Percentiles rank a stretch among this genome's conserved stretches.
These are phyloP conservation scores for Solenopsis invicta DNA, from an alignment of 1,140 invertebrate species.

Conservation along the genomic window DNA sequence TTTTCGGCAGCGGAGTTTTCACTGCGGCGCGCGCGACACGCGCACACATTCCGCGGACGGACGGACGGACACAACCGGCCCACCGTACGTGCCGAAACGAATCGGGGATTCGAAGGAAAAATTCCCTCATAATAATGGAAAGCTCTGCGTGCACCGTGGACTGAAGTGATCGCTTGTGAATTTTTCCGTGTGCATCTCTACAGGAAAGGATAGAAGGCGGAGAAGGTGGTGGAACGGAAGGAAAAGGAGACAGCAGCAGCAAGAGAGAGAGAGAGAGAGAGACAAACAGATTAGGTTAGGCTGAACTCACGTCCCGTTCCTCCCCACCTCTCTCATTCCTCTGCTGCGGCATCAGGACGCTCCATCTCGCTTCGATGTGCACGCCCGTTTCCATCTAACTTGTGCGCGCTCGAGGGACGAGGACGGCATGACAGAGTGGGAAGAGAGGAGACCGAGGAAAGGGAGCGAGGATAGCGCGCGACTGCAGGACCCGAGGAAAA, in stretches of 20 bases:
- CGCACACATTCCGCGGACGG: conserved; percentile 37
- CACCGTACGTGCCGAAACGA: conserved; percentile 30
- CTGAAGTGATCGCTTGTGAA: conserved; percentile 48
- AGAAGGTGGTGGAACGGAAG: conserved; percentile 46
- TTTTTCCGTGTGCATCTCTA: conserved; percentile 39
- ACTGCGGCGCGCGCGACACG: conserved; percentile 57
- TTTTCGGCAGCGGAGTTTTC: conserved; percentile 72
- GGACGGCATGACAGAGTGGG: conserved; percentile 46
- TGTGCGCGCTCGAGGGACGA: conserved; percentile 56
- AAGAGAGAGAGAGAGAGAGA: conserved; percentile 61
- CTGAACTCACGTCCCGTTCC: conserved; percentile 68
- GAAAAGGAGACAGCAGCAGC: conserved; percentile 40
- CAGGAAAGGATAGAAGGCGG: conserved; percentile 19
- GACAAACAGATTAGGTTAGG: conserved; percentile 74
- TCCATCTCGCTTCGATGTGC: conserved; percentile 43
- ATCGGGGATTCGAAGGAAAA: conserved; percentile 34
- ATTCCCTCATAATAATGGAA: conserved; percentile 69
- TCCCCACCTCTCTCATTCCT: conserved; percentile 26
- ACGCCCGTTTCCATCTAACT: conserved; percentile 52
- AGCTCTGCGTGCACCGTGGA: conserved; percentile 57
- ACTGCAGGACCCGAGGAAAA: conserved; percentile 68
- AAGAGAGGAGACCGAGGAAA: conserved; percentile 23
- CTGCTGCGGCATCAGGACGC: conserved; percentile 11
- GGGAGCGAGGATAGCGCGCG: conserved; percentile 10
- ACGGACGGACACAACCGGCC: conserved; percentile 60